Conservation (phyloP, 2,797 vertebrate genomes). For the Poliocrania exsul region DNA sequence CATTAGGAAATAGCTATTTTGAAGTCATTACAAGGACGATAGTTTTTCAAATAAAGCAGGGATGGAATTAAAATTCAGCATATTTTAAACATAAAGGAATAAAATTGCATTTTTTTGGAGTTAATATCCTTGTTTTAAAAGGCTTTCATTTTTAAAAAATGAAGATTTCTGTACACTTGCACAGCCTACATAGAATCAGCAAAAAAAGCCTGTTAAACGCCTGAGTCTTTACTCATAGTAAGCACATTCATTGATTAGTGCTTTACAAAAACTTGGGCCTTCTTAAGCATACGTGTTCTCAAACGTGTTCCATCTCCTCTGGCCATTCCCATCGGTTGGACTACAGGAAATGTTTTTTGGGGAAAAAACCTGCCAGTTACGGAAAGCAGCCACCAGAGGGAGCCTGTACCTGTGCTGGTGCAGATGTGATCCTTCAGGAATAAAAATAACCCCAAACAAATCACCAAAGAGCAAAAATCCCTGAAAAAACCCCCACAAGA, state of each 20-base stretch:
- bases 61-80: not conserved
- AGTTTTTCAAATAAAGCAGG: not conserved
- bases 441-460: accelerated
- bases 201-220: not conserved
- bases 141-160: not conserved
- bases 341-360: accelerated
- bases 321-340: not conserved
- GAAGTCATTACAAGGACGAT: not conserved
- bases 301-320: not conserved
- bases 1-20: not conserved
- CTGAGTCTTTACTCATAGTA: accelerated
- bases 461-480: not conserved
- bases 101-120: not conserved
- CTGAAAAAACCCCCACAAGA: too few species aligned
- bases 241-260: not conserved
- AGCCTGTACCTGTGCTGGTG: not conserved
- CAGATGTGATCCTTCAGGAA: not conserved
- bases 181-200: not conserved
- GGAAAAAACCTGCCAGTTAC: not conserved
- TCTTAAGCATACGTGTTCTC: not conserved
- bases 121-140: not conserved
- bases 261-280: not conserved
- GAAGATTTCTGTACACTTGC: not conserved
- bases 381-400: constrained; percentile 26
- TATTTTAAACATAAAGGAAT: not conserved